These are phyloP conservation scores for Dilophus febrilis DNA, from an alignment of 2,888 invertebrate genomes.

Conservation along the genomic window DNA sequence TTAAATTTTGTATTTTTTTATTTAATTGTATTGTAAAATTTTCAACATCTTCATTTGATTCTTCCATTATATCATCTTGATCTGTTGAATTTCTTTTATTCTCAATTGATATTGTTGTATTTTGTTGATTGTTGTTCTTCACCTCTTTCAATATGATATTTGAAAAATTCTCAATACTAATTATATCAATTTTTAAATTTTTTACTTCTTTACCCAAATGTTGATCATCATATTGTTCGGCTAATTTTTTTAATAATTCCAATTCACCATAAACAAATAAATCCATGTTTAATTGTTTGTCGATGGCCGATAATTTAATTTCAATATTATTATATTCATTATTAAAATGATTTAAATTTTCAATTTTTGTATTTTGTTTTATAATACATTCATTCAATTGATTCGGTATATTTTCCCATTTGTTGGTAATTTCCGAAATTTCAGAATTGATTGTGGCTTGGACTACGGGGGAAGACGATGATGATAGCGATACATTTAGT, in stretches of 20 bases:
- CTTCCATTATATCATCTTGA: no score
- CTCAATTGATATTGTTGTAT: no score
- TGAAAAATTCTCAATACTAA: slow-evolving; percentile 28
- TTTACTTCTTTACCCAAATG: slow-evolving; percentile 21
- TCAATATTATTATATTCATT: slow-evolving; percentile 24
- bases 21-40: slow-evolving; percentile 16
- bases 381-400: slow-evolving; percentile 24
- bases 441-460: slow-evolving; percentile 11
- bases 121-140: slow-evolving; percentile 17
- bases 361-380: slow-evolving; percentile 28
- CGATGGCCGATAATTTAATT: slow-evolving; percentile 10
- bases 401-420: slow-evolving; percentile 23
- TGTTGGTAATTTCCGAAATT: slow-evolving; percentile 18
- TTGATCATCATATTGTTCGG: slow-evolving; percentile 13
- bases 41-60: no score
- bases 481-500: no score
- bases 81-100: no score
- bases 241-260: slow-evolving; percentile 11
- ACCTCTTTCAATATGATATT: slow-evolving; percentile 27
- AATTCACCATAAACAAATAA: slow-evolving; percentile 15
- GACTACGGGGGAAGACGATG: neutral
- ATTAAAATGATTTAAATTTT: slow-evolving; percentile 27
- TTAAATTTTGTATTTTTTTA: slow-evolving; percentile 20
- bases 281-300: slow-evolving; percentile 11
- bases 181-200: slow-evolving; percentile 29